Base-by-base conservation (phyloP, 2,797 vertebrate genomes). In the Xenentodon cancila region DNA sequence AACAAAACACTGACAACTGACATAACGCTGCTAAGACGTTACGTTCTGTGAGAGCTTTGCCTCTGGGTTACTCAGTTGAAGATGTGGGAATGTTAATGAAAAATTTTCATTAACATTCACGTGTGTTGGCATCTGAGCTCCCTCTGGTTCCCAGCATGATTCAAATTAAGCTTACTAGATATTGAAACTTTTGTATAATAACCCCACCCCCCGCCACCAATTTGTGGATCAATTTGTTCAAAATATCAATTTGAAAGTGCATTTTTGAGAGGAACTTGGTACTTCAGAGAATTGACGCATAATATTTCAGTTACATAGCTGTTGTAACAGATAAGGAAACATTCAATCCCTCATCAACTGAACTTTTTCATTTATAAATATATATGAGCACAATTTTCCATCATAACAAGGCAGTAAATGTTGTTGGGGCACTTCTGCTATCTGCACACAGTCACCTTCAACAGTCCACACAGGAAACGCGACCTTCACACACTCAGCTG, bases 91-190 rank as follows among this genome's bases (percentile, higher is more conserved):
- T 16, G 13, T 15, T 40, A 40, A 40, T n/a, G n/a, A 11, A 40
- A 40, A 1, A 40, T 15, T 40, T 40, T 40, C 37, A 40, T 40
- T 16, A 40, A 40, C 13, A 40, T 40, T 15, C 37, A 40, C 1
- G 13, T 15, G 13, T 13, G 13, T 40, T 16, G 1, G 13, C 13
- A 40, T 40, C 37, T 40, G 3, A 5, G 13, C 13, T 5, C 13
- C 37, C 13, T 13, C 37, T 40, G 37, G 37, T 40, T 40, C 13
- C 37, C 13, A 15, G 37, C 37, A 40, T 40, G 37, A 20, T 16
- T 53, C 5, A 9, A n/a, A 20, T 58, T 79, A 85, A 40, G 13
- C 84, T 77, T 79, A 64, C 64, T 63, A 56, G 53, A 75, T 73
- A 73, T 74, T 56, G 46, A 25, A 44, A 66, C 47, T 61, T 78